Evolutionary conservation across 2,797 vertebrate species (phyloP).

Genomic region (Meriones psammophilus): DNA sequence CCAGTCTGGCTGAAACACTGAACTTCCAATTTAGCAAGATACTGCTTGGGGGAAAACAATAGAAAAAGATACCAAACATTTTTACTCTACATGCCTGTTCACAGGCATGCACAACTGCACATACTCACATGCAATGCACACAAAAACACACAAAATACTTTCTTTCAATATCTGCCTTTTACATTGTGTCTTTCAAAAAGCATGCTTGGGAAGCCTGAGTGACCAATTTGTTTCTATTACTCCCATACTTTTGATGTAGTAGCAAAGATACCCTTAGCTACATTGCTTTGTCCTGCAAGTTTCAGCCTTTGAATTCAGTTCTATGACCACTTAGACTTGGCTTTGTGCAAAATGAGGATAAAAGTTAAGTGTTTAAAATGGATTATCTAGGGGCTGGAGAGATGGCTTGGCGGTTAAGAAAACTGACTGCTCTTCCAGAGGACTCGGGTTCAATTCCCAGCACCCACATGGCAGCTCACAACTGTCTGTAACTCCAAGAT

Average conservation of each 20-base stretch:
- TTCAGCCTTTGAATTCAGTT: not conserved
- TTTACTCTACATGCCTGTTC: not conserved
- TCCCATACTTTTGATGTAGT: not conserved
- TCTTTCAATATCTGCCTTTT: not conserved
- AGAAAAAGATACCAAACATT: not conserved
- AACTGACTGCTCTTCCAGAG: too few relatives aligned
- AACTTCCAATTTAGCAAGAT: not conserved
- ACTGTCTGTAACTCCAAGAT: too few relatives aligned
- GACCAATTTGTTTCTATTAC: not conserved
- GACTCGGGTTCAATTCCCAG: too few relatives aligned
- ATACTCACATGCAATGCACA: not conserved
- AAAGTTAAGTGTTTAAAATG: not conserved
- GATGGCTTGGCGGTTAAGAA: too few relatives aligned
- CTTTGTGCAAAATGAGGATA: too few relatives aligned
- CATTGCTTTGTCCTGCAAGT: not conserved
- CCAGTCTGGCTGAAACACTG: not conserved
- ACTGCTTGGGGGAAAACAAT: not conserved
- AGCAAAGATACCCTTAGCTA: not conserved
- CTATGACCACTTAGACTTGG: not conserved
- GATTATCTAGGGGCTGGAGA: too few relatives aligned
- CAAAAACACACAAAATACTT: not conserved
- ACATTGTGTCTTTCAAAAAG: not conserved
- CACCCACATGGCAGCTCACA: too few relatives aligned
- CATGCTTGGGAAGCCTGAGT: not conserved
- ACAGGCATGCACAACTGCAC: not conserved